A percentile compares a stretch with the other conserved stretches of the same genome.
phyloP scores from a whole-genome alignment of 2,888 invertebrate genomes.

The Phorcus lineatus region DNA sequence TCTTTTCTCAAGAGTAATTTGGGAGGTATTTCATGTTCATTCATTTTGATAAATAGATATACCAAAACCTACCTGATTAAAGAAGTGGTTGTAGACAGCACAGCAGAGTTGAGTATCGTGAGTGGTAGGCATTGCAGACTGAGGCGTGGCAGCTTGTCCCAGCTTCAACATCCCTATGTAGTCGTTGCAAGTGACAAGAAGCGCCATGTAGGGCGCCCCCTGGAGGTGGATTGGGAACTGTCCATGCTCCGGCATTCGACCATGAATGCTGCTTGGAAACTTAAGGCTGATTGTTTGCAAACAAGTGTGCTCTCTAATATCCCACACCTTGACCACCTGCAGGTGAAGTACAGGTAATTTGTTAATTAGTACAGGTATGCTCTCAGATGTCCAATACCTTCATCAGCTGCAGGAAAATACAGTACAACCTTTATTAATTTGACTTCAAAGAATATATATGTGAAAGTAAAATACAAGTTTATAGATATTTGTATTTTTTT shows the following conservation, averaged over 20 bases:
- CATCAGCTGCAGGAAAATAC: no score
- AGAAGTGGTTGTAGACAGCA: slow-evolving; percentile 73
- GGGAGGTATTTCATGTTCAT: neutral
- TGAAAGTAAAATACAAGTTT: no score
- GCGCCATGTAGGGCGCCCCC: slow-evolving; percentile 58
- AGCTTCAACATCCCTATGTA: slow-evolving; percentile 71
- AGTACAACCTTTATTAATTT: no score
- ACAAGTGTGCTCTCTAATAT: slow-evolving; percentile 72
- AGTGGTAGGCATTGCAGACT: slow-evolving; percentile 58
- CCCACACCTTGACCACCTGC: slow-evolving; percentile 75
- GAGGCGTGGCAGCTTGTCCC: slow-evolving; percentile 59
- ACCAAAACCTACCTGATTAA: slow-evolving; percentile 67
- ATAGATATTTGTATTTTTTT: no score
- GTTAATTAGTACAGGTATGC: neutral
- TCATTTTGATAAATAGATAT: neutral
- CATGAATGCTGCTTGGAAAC: slow-evolving; percentile 72
- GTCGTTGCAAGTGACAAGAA: slow-evolving; percentile 74
- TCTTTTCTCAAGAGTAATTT: no score
- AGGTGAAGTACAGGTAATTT: neutral
- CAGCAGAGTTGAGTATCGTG: slow-evolving; percentile 72
- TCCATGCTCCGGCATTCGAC: slow-evolving; percentile 74
- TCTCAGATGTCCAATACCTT: no score
- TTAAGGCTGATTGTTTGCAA: slow-evolving; percentile 72
- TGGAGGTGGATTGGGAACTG: slow-evolving; percentile 72
- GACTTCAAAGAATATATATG: no score